Evolutionary conservation across 1,140 invertebrate species (phyloP).

Genomic region (Octopus sinensis): DNA sequence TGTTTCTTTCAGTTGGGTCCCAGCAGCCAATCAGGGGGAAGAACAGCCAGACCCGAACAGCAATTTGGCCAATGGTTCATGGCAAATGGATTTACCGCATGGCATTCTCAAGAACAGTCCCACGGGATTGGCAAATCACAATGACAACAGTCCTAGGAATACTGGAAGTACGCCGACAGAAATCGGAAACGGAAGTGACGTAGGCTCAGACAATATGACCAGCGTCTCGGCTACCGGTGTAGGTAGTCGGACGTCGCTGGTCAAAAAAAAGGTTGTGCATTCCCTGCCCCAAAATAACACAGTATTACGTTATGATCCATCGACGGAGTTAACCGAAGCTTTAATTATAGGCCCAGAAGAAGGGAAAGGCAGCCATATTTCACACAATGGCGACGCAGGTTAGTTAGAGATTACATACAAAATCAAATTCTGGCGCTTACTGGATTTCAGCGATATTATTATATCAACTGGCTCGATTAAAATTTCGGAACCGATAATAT

Average conservation of each 20-base stretch:
- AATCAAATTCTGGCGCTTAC: too few species aligned
- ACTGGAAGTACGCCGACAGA: not conserved
- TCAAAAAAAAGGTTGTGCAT: not conserved
- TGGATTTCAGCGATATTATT: too few species aligned
- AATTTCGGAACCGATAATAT: too few species aligned
- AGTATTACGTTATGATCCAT: conserved; percentile 7
- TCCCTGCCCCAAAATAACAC: conserved; percentile 8
- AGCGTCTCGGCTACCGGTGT: conserved; percentile 8
- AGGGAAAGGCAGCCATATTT: not conserved
- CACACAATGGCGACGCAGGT: conserved; percentile 6
- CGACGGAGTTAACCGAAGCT: conserved; percentile 2
- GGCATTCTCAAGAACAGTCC: conserved; percentile 6
- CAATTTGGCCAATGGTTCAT: not conserved
- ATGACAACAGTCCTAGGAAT: not conserved
- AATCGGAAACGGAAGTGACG: not conserved
- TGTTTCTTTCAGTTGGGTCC: not conserved
- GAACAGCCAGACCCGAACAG: not conserved
- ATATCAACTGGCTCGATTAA: too few species aligned
- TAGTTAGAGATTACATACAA: not conserved
- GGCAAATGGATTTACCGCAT: not conserved
- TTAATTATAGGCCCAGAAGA: not conserved
- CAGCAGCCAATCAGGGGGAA: not conserved
- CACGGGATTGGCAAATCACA: not conserved
- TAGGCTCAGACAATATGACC: conserved; percentile 4
- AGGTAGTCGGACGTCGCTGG: not conserved